Evolutionary conservation across 2,113 vertebrate species (phyloP).

Genomic region (Sylvilagus bachmani): DNA sequence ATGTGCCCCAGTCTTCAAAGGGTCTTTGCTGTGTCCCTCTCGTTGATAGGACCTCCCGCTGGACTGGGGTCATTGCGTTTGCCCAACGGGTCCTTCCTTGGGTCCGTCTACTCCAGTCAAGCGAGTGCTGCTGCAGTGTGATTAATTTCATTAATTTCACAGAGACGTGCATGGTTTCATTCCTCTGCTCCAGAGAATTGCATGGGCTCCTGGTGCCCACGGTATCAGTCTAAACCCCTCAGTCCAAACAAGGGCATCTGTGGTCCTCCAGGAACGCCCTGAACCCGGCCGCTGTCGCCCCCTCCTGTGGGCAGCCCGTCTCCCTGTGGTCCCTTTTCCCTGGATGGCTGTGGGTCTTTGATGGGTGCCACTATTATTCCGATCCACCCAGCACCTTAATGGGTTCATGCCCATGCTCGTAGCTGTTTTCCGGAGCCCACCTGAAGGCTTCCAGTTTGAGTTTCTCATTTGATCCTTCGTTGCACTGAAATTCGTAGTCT

Average conservation of each 20-base stretch:
- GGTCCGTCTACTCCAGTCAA: neutral
- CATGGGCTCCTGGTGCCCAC: neutral
- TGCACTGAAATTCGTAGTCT: neutral
- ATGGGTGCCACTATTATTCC: neutral
- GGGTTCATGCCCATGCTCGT: neutral
- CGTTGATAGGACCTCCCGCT: fast-evolving
- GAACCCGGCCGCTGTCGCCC: neutral
- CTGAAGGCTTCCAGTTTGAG: neutral
- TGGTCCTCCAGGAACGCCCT: neutral
- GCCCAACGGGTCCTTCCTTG: neutral
- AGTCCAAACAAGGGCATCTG: too few species aligned
- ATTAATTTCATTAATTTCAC: neutral
- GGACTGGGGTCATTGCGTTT: fast-evolving
- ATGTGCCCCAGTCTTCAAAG: neutral
- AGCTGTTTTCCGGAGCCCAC: neutral
- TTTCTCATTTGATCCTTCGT: neutral
- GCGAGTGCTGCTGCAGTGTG: neutral
- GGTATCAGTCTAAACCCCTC: neutral
- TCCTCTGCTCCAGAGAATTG: neutral
- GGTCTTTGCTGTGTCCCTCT: neutral
- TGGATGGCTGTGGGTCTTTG: neutral
- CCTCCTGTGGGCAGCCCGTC: neutral
- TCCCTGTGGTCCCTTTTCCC: too few species aligned
- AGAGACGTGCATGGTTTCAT: neutral
- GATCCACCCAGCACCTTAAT: neutral